Conservation (phyloP, 2,888 invertebrate genomes). For the Deilephila porcellus region DNA sequence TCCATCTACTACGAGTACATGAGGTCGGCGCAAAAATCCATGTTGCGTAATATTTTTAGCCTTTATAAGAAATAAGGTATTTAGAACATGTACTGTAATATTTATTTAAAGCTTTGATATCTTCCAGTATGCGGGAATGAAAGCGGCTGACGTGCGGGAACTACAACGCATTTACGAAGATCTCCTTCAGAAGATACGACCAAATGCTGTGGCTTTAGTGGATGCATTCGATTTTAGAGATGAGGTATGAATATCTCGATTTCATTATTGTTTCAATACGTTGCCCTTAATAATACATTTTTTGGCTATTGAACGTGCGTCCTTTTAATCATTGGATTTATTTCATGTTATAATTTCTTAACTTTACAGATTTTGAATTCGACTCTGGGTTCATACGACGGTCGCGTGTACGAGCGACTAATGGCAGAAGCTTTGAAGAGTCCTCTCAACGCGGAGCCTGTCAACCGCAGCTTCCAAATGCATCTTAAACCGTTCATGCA, state of each 20-base stretch:
- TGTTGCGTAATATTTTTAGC: no score
- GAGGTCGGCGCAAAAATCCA: no score
- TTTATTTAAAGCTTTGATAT: background rate
- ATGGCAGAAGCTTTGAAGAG: conserved; percentile 92
- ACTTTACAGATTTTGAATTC: conserved; percentile 84
- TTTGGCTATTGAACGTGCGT: no score
- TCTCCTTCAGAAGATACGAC: conserved; percentile 88
- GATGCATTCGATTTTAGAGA: conserved; percentile 95
- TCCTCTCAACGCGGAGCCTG: conserved; percentile 91
- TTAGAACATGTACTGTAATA: background rate
- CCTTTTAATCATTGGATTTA: no score
- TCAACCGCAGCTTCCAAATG: conserved; percentile 89
- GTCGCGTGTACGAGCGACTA: conserved; percentile 92
- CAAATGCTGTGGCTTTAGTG: conserved; percentile 94
- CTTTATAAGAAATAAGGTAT: no score
- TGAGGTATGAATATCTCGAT: conserved; percentile 73
- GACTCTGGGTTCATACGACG: conserved; percentile 92
- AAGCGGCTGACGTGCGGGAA: conserved; percentile 75
- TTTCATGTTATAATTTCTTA: no score
- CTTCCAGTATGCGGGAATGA: conserved; percentile 86
- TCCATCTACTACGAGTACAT: no score
- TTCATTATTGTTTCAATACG: no score
- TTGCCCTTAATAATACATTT: no score
- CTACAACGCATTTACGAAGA: conserved; percentile 89
- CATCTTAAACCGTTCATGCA: conserved; percentile 92